Evolutionary conservation across 2,888 invertebrate species (phyloP), one percentile per base, ranked within the genome.

Genomic region (Carterocephalus palaemon): DNA sequence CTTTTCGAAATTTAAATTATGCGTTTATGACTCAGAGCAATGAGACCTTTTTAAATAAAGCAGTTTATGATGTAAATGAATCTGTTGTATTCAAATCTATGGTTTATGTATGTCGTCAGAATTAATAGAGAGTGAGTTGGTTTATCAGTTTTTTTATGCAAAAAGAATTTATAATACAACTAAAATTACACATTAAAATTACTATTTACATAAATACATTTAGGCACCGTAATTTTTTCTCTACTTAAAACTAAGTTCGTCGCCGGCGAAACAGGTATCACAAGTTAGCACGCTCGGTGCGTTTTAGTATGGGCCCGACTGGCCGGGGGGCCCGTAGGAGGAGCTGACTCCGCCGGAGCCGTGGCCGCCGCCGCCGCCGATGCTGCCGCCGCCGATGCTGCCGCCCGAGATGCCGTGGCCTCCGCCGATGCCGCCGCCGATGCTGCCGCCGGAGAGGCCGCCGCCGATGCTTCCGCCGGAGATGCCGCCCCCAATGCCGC

Each of bases 301-400:
- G 67, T 56, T 64, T 76, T 89, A 89, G 74, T 92, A 92, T 53
- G 92, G 92, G 68, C 92, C 92, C 64, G 92, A 91, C 65, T 88
- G 89, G 52, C 89, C 90, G 64, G 91, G 91, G 65, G 91, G 87
- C 50, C 91, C 91, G 80, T 91, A 92, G 53, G 84, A 89, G 61
- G 87, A 68, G 86, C 89, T 89, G 64, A 89, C 88, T 47, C 79
- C 78, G 39, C 78, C 79, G 20, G 66, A 62, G 16, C 58, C 70
- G 67, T 70, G 73, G 46, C 75, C 70, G 9, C 72, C 67, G 5
- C 65, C 61, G 28, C 72, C 70, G 26, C 60, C 54, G 57, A 64
- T 62, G 51, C 58, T 57, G 42, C 64, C 63, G 19, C 70, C 71
- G 33, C 64, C 74, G 54, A 70, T 66, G 55, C 60, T 56, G 37